Percentiles rank a stretch among this genome's conserved stretches.
Evolutionary conservation across 2,888 invertebrate species (phyloP).

Genomic region (Orthonevra nobilis): DNA sequence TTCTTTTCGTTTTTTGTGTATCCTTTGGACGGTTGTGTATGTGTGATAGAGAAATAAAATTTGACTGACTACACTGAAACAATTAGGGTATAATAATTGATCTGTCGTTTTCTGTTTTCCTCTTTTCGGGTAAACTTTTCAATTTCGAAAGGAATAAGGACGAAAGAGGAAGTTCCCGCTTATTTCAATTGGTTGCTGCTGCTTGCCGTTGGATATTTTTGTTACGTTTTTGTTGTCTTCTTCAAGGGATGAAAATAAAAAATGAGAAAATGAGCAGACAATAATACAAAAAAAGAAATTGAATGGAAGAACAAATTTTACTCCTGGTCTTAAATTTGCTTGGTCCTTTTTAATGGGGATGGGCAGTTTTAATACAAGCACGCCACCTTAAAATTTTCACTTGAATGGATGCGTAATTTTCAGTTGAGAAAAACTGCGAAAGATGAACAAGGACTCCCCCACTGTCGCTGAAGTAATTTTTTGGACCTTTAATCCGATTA

Average conservation of each 20-base stretch:
- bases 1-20: no score
- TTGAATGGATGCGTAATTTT: slow-evolving; percentile 34
- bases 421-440: slow-evolving; percentile 2
- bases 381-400: no score
- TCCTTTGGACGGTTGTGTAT: background rate
- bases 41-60: slow-evolving; percentile 2
- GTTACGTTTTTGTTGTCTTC: slow-evolving; percentile 3
- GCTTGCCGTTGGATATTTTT: slow-evolving; percentile 19
- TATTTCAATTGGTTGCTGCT: slow-evolving; percentile 31
- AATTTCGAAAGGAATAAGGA: background rate
- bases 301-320: slow-evolving; percentile 16
- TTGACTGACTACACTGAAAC: slow-evolving; percentile 29
- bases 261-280: background rate
- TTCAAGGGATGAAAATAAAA: slow-evolving; percentile 1
- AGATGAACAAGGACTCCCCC: slow-evolving; percentile 11
- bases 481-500: slow-evolving; percentile 58
- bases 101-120: background rate
- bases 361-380: no score
- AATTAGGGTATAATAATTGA: slow-evolving; percentile 47
- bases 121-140: background rate
- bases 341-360: no score
- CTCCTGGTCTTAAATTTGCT: slow-evolving; percentile 30
- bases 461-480: slow-evolving; percentile 57
- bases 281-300: background rate
- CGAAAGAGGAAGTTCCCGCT: background rate